phyloP scores from a whole-genome alignment of 2,888 invertebrate species.

The Nephrocerus scutellatus region DNA sequence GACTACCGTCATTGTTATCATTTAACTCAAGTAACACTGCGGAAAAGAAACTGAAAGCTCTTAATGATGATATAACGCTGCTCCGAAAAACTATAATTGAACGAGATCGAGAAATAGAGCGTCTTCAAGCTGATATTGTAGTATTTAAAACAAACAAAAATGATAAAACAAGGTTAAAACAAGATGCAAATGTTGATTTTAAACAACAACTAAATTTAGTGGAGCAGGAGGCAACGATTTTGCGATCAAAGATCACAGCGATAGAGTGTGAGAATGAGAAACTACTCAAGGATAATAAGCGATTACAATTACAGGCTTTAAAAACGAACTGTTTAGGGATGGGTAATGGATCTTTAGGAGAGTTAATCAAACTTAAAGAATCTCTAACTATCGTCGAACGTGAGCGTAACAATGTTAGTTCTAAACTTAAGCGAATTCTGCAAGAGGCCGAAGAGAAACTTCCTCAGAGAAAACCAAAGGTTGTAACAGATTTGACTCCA shows the following conservation, averaged over 20 bases:
- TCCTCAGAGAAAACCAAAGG: conserved; percentile 65
- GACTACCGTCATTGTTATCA: conserved; percentile 21
- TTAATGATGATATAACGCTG: conserved; percentile 68
- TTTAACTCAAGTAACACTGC: conserved; percentile 29
- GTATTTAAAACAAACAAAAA: conserved; percentile 50
- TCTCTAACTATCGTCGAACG: conserved; percentile 53
- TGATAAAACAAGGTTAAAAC: conserved; percentile 53
- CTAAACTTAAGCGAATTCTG: conserved; percentile 59
- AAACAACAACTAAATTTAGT: conserved; percentile 68
- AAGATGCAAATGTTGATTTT: conserved; percentile 57
- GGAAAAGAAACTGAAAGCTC: conserved; percentile 49
- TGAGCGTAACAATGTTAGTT: conserved; percentile 60
- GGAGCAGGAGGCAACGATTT: conserved; percentile 66
- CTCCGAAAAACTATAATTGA: conserved; percentile 70
- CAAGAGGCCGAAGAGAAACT: conserved; percentile 60
- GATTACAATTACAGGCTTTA: conserved; percentile 53
- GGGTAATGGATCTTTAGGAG: conserved; percentile 37
- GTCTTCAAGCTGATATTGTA: conserved; percentile 62
- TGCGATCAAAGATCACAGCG: conserved; percentile 60
- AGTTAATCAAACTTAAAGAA: conserved; percentile 54
- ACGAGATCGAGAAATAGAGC: conserved; percentile 74
- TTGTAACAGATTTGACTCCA: conserved; percentile 57
- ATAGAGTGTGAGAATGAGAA: conserved; percentile 72
- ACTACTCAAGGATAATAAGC: conserved; percentile 65
- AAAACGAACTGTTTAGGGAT: conserved; percentile 33